phyloP scores from a whole-genome alignment of 2,797 vertebrate species.

The Micromesistius poutassou region DNA sequence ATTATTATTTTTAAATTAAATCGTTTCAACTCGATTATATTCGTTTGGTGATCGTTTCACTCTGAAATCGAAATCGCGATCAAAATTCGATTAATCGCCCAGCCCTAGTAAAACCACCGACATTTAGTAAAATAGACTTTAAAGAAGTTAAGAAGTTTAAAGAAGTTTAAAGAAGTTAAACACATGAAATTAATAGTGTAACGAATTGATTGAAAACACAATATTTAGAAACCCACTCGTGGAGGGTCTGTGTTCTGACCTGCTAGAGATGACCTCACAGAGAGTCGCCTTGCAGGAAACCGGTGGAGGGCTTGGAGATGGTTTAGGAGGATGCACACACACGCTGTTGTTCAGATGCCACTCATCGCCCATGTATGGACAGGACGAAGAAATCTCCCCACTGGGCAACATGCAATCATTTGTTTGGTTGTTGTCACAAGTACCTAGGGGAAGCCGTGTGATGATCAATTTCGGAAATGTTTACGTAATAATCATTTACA shows the following conservation, averaged over 20 bases:
- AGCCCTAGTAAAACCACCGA: no score
- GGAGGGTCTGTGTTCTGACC: conserved; percentile 35
- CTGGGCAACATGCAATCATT: conserved; percentile 81
- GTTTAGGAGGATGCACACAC: conserved; percentile 22
- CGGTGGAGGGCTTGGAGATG: background rate
- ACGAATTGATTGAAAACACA: background rate
- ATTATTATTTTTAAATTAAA: no score
- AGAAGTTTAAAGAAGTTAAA: no score
- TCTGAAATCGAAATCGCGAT: no score
- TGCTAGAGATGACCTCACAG: conserved; percentile 60
- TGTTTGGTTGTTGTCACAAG: conserved; percentile 76
- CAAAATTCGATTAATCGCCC: no score
- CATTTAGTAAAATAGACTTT: no score
- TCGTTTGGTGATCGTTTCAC: no score
- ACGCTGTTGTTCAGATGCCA: conserved; percentile 72
- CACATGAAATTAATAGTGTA: background rate
- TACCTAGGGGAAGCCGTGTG: conserved; percentile 65
- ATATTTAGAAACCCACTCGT: background rate
- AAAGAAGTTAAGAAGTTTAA: no score
- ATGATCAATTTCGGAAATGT: background rate
- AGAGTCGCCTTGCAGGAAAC: conserved; percentile 21
- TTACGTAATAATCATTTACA: background rate
- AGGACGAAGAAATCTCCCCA: conserved; percentile 65
- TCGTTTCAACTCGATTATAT: no score
- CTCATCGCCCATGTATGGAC: conserved; percentile 75